These are phyloP conservation scores for Drosophila seguyi DNA, from an alignment of 1,140 invertebrate genomes.

Conservation along the genomic window DNA sequence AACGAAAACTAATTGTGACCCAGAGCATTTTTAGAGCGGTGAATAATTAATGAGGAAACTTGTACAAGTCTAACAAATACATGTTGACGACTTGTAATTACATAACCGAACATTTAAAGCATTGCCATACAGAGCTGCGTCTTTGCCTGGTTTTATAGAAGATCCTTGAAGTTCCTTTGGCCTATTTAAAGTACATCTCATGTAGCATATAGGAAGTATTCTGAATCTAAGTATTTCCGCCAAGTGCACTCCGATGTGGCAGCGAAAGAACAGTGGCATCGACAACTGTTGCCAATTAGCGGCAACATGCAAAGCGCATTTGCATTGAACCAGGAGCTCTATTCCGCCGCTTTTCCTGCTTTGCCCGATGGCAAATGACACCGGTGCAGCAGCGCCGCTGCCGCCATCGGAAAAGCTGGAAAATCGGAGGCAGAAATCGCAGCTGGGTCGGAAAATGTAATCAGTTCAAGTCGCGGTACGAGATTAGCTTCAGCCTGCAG, in stretches of 20 bases:
- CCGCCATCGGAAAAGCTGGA: constrained; percentile 15
- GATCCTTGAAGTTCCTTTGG: background rate
- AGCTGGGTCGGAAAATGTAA: constrained; percentile 39
- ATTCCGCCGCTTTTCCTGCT: constrained; percentile 5
- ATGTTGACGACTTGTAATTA: background rate
- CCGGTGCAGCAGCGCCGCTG: constrained; percentile 1
- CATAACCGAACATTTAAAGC: background rate
- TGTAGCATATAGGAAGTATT: background rate
- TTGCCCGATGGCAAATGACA: constrained; percentile 36
- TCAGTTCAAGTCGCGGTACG: constrained; percentile 37
- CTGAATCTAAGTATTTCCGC: background rate
- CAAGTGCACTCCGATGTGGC: constrained; percentile 2
- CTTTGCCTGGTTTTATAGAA: background rate
- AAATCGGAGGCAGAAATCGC: constrained; percentile 15
- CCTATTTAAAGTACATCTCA: background rate
- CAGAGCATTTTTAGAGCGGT: background rate
- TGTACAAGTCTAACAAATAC: background rate
- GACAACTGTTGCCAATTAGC: constrained; percentile 83
- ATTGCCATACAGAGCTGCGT: too few species aligned
- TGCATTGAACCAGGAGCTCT: constrained; percentile 57
- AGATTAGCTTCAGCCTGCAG: constrained; percentile 29
- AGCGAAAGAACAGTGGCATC: constrained; percentile 61
- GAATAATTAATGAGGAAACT: constrained; percentile 24
- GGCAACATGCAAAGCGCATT: constrained; percentile 82
- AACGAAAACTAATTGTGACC: constrained; percentile 27